Evolutionary conservation across 2,888 invertebrate genomes (phyloP), one percentile per base, ranked within the genome.

Genomic region (Drosophila rubida): DNA sequence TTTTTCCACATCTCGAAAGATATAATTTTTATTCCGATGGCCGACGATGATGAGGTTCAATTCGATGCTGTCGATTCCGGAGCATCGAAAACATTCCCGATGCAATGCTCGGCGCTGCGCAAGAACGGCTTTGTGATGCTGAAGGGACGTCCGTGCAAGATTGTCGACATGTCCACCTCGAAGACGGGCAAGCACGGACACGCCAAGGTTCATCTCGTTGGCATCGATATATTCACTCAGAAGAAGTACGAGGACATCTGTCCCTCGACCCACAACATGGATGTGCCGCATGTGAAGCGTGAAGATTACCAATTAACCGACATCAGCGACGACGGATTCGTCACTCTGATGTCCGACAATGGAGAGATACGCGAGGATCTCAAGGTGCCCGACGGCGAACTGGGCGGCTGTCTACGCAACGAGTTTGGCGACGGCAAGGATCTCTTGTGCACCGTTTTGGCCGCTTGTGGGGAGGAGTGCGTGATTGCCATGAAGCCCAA

Each of bases 121-220:
- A 99, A 99, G 94, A 99, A 99, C 93, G 99, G 99, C 87, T 97
- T 97, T 92, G 99, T 99, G 82, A 97, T 99, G 96, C 94, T 99
- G 88, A 99, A 99, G 94, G 94, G 96, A 76, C 96, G 98, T 91
- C 99, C 99, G 65, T 99, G 99, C 94, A 99, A 99, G 94, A 99
- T 99, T 90, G 99, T 99, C 68, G 99, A 99, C 93, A 99, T 99
- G 99, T 98, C 98, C 81, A 99, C 99, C 89, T 99, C 99, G 53
- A 99, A 99, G 94, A 99, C 99, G 90, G 99, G 99, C 89, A 99
- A 99, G 93, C 99, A 99, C 93, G 99, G 99, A 81, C 99, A 99
- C 93, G 99, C 99, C 91, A 99, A 99, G 94, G 98, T 99, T 80
- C 98, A 98, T 93, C 93, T 98, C 92, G 97, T 98, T 88, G 98